These are phyloP conservation scores for Callipepla californica DNA, from an alignment of 2,113 vertebrate genomes.

Conservation along the genomic window DNA sequence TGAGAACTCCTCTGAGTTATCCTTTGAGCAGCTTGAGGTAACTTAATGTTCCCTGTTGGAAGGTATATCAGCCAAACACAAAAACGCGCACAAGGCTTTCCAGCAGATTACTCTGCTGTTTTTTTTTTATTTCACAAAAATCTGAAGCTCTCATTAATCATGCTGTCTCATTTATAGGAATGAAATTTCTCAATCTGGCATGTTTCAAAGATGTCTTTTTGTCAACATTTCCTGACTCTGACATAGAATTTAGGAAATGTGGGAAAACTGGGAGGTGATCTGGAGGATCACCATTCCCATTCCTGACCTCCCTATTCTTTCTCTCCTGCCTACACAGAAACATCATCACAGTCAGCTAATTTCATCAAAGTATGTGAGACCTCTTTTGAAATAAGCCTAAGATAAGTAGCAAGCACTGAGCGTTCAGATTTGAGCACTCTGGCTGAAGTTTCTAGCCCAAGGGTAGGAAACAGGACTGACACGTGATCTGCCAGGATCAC, in stretches of 20 bases:
- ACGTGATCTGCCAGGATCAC: neutral
- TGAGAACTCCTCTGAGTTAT: conserved; percentile 21
- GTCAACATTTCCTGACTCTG: neutral
- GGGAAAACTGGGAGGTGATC: neutral
- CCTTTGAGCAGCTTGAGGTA: conserved; percentile 23
- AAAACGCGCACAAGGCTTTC: neutral
- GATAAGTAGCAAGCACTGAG: conserved; percentile 8
- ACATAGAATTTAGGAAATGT: neutral
- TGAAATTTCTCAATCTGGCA: neutral
- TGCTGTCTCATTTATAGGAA: neutral
- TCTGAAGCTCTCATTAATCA: neutral
- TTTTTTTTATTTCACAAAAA: neutral
- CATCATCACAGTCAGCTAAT: neutral
- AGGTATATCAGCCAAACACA: neutral
- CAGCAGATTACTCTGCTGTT: neutral
- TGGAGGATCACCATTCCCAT: neutral
- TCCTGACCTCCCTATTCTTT: neutral
- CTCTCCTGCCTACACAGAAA: neutral
- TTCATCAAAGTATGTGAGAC: neutral
- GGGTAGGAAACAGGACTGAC: conserved; percentile 49
- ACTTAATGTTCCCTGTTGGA: neutral
- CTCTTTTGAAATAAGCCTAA: conserved; percentile 45
- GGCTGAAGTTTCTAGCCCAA: conserved; percentile 40
- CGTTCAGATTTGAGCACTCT: neutral
- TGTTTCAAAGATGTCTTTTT: neutral